Evolutionary conservation across 2,113 vertebrate species (phyloP), one percentile per base, ranked within the genome.

Genomic region (Heterocephalus glaber): DNA sequence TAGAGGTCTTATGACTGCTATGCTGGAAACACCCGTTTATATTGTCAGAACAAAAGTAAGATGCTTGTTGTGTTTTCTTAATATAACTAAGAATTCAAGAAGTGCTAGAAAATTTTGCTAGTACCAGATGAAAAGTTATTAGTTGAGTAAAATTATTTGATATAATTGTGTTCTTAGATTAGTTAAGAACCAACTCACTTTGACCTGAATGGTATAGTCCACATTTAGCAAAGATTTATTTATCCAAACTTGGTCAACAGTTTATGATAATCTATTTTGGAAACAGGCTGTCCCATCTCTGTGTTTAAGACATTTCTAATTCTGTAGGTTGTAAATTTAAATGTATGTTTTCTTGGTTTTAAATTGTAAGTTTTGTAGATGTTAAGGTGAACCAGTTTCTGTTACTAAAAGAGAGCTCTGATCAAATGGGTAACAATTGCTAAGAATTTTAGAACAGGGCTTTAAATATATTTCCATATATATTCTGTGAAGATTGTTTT

Each of bases 181-280:
- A 85, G 86, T 79, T 79, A 79, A 20, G 76, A 79, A 79, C 33
- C 7, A n/a, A 20, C 6, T 86, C 60, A 63, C 56, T 93, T 68
- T 87, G 61, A 79, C 49, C 76, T 66, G 8, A 95, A 2, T 49
- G 10, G 2, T 82, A 8, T 80, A 66, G 14, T 70, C 44, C 38
- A 94, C 83, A 84, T 92, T 93, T 96, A 89, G 81, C 74, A 81
- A 95, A 90, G 54, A 89, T 44, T 44, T 96, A 87, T 87, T 95
- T 96, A 52, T 92, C 14, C 22, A 90, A 38, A 94, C 52, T 84
- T 74, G 82, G 44, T 91, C 10, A 76, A 8, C 58, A 90, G 44
- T 82, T 95, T 86, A 22, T 83, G 24, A 68, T 44, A 95, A 58
- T 19, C 38, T 82, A 5, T 94, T 97, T 70, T 92, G 30, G 60